Conservation (phyloP, 2,888 invertebrate species). For the Conops quadrifasciatus region DNA sequence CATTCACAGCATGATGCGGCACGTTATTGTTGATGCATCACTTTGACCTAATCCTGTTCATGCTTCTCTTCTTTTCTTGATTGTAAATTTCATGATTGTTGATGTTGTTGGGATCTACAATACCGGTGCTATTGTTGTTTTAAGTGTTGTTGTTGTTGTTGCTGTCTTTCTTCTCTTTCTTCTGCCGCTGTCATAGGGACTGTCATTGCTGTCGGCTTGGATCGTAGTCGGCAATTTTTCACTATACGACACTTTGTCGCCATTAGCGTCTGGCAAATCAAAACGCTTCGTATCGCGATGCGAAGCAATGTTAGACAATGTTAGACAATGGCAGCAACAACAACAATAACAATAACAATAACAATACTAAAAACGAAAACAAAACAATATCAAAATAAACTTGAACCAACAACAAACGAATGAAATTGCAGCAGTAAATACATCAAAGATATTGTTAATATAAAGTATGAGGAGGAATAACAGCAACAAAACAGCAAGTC, state of each 20-base stretch:
- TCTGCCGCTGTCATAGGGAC: conserved; percentile 3
- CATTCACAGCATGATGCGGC: too few species aligned
- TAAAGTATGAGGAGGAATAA: too few species aligned
- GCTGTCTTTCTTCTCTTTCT: conserved; percentile 12
- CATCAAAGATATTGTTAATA: too few species aligned
- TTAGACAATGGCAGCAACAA: neutral
- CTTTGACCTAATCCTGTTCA: too few species aligned
- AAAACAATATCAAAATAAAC: too few species aligned
- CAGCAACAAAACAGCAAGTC: too few species aligned
- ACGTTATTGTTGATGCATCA: too few species aligned
- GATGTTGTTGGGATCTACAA: neutral
- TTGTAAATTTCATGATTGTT: neutral
- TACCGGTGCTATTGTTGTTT: neutral
- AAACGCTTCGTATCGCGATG: conserved; percentile 32
- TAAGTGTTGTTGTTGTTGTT: conserved; percentile 7
- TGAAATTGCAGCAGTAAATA: too few species aligned
- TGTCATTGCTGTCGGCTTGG: conserved; percentile 2
- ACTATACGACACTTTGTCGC: conserved; percentile 63
- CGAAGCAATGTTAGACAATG: conserved; percentile 9
- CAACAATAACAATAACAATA: neutral
- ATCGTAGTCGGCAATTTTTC: conserved; percentile 48
- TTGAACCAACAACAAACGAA: too few species aligned
- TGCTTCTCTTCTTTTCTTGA: too few species aligned
- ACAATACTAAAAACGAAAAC: neutral
- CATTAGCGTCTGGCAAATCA: conserved; percentile 57